phyloP scores from a whole-genome alignment of 2,113 vertebrate genomes.

The Leptobrachium leishanense region DNA sequence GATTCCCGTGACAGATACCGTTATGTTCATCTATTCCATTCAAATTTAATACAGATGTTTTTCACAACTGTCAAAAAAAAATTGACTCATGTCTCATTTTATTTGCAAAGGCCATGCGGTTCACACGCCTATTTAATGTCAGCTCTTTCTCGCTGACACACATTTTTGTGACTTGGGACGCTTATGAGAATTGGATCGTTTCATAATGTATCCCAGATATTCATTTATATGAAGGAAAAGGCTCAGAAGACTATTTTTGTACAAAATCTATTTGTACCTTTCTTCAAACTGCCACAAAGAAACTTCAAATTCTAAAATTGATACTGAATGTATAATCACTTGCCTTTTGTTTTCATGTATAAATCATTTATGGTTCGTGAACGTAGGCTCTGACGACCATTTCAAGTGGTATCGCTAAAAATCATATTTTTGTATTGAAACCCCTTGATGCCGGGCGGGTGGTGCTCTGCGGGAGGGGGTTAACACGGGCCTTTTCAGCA shows the following conservation, averaged over 20 bases:
- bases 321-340: too few relatives aligned
- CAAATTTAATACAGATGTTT: conserved; percentile 40
- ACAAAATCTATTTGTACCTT: background rate
- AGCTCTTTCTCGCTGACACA: background rate
- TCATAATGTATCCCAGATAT: background rate
- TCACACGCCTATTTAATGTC: conserved; percentile 31
- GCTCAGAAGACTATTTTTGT: background rate
- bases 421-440: too few relatives aligned
- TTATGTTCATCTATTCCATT: conserved; percentile 7
- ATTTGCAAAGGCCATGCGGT: conserved; percentile 1
- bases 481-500: too few relatives aligned
- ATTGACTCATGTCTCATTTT: background rate
- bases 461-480: too few relatives aligned
- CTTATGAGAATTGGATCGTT: background rate
- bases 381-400: too few relatives aligned
- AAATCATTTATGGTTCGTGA: too few relatives aligned
- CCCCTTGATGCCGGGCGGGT: too few relatives aligned
- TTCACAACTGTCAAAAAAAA: conserved; percentile 19
- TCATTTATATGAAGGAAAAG: background rate
- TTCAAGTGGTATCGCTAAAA: too few relatives aligned
- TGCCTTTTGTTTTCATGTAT: too few relatives aligned
- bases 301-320: too few relatives aligned
- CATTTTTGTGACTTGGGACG: background rate
- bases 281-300: too few relatives aligned
- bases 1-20: background rate